Percentiles rank a stretch among this genome's conserved stretches.
These are phyloP conservation scores for Rhyzopertha dominica DNA, from an alignment of 1,140 invertebrate genomes.

Conservation along the genomic window DNA sequence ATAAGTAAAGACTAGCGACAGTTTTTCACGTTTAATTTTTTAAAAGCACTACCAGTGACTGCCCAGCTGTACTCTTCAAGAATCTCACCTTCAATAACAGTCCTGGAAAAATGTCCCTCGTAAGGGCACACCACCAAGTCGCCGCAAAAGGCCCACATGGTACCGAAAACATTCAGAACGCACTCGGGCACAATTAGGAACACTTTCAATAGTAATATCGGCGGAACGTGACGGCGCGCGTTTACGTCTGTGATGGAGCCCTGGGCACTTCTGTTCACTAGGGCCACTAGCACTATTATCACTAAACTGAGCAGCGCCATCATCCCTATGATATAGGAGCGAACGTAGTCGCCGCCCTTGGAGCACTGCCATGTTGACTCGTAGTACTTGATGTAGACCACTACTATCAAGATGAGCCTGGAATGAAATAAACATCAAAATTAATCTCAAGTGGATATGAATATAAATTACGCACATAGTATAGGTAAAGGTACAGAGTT, in stretches of 20 bases:
- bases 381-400: constrained; percentile 60
- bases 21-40: no score
- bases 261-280: constrained; percentile 63
- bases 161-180: constrained; percentile 71
- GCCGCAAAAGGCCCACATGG: constrained; percentile 71
- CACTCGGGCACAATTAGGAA: constrained; percentile 69
- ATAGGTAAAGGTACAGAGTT: background rate
- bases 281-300: constrained; percentile 57
- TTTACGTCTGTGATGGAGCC: constrained; percentile 67
- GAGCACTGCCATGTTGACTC: constrained; percentile 58
- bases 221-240: constrained; percentile 58
- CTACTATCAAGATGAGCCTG: constrained; percentile 63
- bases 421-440: constrained; percentile 25
- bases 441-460: background rate
- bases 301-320: constrained; percentile 55
- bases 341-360: constrained; percentile 60
- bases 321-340: constrained; percentile 62
- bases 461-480: background rate
- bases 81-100: constrained; percentile 62
- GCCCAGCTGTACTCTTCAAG: background rate
- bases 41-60: no score
- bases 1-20: no score
- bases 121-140: constrained; percentile 59
- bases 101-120: constrained; percentile 62
- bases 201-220: constrained; percentile 62